phyloP scores from a whole-genome alignment of 2,113 vertebrate genomes.

The Garra rufa region DNA sequence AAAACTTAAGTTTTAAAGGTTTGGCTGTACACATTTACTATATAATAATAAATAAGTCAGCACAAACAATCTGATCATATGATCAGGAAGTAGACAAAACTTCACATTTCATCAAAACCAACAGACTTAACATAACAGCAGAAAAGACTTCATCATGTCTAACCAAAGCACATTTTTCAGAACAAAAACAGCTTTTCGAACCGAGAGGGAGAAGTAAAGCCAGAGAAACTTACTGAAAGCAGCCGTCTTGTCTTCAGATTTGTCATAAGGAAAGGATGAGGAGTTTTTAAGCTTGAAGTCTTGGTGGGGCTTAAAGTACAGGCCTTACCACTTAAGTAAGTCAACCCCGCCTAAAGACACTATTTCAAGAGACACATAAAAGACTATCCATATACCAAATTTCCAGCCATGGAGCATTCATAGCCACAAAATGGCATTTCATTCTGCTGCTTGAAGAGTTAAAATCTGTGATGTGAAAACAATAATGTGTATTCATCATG shows the following conservation, averaged over 20 bases:
- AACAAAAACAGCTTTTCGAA: neutral
- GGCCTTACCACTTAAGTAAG: constrained; percentile 71
- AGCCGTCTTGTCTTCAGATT: constrained; percentile 43
- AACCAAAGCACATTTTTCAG: neutral
- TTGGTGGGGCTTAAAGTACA: constrained; percentile 66
- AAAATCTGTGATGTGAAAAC: constrained; percentile 18
- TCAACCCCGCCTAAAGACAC: constrained; percentile 78
- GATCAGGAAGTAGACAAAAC: neutral
- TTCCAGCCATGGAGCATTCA: constrained; percentile 52
- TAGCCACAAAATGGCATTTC: constrained; percentile 50
- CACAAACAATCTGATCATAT: neutral
- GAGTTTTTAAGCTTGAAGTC: constrained; percentile 35
- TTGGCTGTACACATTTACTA: constrained; percentile 13
- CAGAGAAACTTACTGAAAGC: constrained; percentile 50
- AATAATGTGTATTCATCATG: neutral
- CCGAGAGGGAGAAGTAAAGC: neutral
- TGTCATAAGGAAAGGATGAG: constrained; percentile 45
- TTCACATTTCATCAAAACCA: constrained; percentile 9
- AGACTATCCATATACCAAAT: constrained; percentile 49
- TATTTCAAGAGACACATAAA: constrained; percentile 72
- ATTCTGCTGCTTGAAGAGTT: neutral
- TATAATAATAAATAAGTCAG: neutral
- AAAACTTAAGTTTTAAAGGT: constrained; percentile 4
- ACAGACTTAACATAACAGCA: neutral
- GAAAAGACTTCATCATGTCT: neutral